phyloP scores from a whole-genome alignment of 2,888 invertebrate species.

The Hirudinaria manillensis region DNA sequence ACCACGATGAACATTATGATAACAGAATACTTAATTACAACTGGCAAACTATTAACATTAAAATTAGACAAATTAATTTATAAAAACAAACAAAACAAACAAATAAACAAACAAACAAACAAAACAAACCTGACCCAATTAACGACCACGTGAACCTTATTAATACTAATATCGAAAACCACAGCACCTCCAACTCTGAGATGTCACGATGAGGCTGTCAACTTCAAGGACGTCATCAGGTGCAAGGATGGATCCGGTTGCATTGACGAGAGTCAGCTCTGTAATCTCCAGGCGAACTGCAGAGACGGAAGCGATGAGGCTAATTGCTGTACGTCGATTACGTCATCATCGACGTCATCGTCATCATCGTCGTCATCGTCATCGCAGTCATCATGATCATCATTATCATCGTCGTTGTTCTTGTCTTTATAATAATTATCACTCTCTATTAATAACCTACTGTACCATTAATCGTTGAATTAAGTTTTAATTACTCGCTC shows the following conservation, averaged over 20 bases:
- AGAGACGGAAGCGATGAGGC: slow-evolving; percentile 13
- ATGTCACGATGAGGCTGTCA: not conserved
- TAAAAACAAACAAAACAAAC: not conserved
- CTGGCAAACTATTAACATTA: no score
- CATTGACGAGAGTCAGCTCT: not conserved
- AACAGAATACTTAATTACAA: not conserved
- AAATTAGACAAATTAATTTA: not conserved
- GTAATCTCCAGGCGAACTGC: slow-evolving; percentile 7
- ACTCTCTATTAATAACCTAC: no score
- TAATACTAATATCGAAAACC: no score
- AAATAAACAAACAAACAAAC: not conserved
- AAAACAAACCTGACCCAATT: not conserved
- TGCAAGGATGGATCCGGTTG: slow-evolving; percentile 15
- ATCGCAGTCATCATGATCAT: no score
- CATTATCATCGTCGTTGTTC: no score
- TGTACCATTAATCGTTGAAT: no score
- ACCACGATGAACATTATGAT: not conserved
- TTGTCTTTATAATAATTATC: no score
- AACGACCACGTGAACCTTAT: no score
- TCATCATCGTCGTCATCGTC: no score
- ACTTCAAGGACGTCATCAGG: not conserved
- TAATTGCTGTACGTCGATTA: slow-evolving; percentile 5
- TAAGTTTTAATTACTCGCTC: no score
- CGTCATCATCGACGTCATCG: no score
- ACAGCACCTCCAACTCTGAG: not conserved